Base-by-base conservation (phyloP, 2,797 vertebrate species). In the Smutsia temminckii region DNA sequence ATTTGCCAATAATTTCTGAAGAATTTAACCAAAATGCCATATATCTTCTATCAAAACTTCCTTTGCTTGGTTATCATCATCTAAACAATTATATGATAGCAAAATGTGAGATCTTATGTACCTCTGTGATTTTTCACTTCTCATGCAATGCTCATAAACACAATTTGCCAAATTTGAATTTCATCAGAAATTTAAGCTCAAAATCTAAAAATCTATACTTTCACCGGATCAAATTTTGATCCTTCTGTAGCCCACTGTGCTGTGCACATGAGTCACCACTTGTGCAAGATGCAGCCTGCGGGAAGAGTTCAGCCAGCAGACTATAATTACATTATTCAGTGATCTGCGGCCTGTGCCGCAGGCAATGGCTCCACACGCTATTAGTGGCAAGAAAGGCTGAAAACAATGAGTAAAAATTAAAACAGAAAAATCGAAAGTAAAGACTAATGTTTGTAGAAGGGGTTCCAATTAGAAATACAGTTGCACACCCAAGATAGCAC, bases 391-490 rank as follows among this genome's bases (percentile, higher is more conserved):
- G 71, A 69, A 79, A 90, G 18, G 29, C 89, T 3, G 63, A 89
- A 97, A 98, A 91, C 23, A 34, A 32, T 78, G 93, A 95, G 64
- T 75, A 95, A 88, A 88, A 40, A 72, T 92, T 49, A 93, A 63
- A 88, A 89, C 92, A 87, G 75, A 91, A 81, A 97, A 94, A 96
- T 37, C 81, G 6, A 37, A 97, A 85, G 79, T 80, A 83, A 95
- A 93, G 46, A n/a, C 1, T 1, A 68, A 53, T 90, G 32, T 23
- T 93, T 61, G 13, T 37, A 84, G 81, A 91, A 34, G 32, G 20
- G 34, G n/a, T 51, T 75, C 4, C 25, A 51, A 63, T 72, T 93
- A 95, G 46, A 96, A 95, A 89, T 93, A 25, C 10, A 91, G 37
- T 6, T 32, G 0, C 9, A 71, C 46, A 91, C 81, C 86, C 83